Percentiles rank a stretch among this genome's conserved stretches.
Evolutionary conservation across 2,888 invertebrate genomes (phyloP).

Genomic region (Altica lythri): DNA sequence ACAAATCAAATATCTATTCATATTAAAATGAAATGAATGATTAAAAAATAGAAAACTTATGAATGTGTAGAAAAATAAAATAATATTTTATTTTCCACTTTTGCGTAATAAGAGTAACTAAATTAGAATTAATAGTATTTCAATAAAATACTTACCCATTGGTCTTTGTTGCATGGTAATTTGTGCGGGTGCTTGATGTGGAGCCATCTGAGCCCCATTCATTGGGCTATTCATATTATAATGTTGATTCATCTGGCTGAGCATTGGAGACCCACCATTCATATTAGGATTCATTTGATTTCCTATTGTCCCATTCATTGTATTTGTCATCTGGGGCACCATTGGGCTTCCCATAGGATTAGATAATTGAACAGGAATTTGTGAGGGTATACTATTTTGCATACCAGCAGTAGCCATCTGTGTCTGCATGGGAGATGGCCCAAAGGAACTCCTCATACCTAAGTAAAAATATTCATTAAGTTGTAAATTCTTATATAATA

Average conservation of each 20-base stretch:
- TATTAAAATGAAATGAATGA: no score
- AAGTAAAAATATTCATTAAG: constrained; percentile 40
- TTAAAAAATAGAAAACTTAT: no score
- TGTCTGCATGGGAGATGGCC: constrained; percentile 63
- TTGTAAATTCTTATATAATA: no score
- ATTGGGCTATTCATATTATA: constrained; percentile 48
- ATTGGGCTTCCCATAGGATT: constrained; percentile 61
- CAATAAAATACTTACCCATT: constrained; percentile 42
- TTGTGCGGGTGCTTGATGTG: constrained; percentile 38
- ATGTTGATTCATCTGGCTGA: constrained; percentile 52
- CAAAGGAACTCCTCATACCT: constrained; percentile 57
- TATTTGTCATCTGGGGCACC: constrained; percentile 49
- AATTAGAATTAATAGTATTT: constrained; percentile 1
- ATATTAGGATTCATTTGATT: constrained; percentile 46
- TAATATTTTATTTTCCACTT: no score
- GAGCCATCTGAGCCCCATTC: constrained; percentile 52
- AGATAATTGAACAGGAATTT: constrained; percentile 58
- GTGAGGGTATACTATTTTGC: constrained; percentile 49
- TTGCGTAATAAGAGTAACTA: background rate
- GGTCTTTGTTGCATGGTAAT: constrained; percentile 46
- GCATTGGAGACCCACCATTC: constrained; percentile 58
- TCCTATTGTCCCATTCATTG: constrained; percentile 62
- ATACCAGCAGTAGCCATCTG: constrained; percentile 47
- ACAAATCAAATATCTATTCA: no score
- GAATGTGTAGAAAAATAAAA: no score